Evolutionary conservation across 2,888 invertebrate species (phyloP).

Genomic region (Colostygia pectinataria): DNA sequence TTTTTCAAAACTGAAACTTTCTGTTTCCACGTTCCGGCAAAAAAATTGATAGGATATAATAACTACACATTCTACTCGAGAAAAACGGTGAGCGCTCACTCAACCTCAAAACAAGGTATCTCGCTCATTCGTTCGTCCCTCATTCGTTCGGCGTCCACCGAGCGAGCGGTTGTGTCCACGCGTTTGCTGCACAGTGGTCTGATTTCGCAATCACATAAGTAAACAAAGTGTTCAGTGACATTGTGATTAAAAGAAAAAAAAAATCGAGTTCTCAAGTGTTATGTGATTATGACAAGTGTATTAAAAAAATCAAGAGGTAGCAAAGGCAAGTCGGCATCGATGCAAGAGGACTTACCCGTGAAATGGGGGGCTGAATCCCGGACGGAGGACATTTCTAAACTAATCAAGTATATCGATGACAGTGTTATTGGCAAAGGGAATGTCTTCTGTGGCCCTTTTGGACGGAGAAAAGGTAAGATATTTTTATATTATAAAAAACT

Average conservation of each 20-base stretch:
- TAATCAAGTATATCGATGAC: conserved; percentile 90
- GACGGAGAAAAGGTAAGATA: conserved; percentile 89
- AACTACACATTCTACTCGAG: neutral
- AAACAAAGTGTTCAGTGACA: conserved; percentile 38
- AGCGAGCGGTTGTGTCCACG: conserved; percentile 22
- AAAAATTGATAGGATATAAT: too few species aligned
- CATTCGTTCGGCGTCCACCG: conserved; percentile 33
- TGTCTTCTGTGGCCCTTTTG: conserved; percentile 92
- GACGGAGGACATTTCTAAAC: conserved; percentile 86
- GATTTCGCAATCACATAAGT: conserved; percentile 27
- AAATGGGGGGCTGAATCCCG: conserved; percentile 67
- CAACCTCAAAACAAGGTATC: conserved; percentile 28
- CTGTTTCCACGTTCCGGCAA: too few species aligned
- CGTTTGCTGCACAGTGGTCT: conserved; percentile 14
- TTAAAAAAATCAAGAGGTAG: conserved; percentile 76
- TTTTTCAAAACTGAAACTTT: too few species aligned
- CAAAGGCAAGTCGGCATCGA: conserved; percentile 79
- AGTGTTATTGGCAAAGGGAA: conserved; percentile 91
- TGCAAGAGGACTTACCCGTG: conserved; percentile 77
- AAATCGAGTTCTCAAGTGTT: conserved; percentile 48
- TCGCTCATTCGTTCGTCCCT: conserved; percentile 9
- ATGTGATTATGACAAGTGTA: conserved; percentile 80
- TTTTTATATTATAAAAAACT: neutral
- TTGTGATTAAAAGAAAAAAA: conserved; percentile 34
- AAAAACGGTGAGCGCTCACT: conserved; percentile 4